A percentile compares a stretch with the other conserved stretches of the same genome.
phyloP scores from a whole-genome alignment of 2,797 vertebrate genomes.

The Miichthys miiuy region DNA sequence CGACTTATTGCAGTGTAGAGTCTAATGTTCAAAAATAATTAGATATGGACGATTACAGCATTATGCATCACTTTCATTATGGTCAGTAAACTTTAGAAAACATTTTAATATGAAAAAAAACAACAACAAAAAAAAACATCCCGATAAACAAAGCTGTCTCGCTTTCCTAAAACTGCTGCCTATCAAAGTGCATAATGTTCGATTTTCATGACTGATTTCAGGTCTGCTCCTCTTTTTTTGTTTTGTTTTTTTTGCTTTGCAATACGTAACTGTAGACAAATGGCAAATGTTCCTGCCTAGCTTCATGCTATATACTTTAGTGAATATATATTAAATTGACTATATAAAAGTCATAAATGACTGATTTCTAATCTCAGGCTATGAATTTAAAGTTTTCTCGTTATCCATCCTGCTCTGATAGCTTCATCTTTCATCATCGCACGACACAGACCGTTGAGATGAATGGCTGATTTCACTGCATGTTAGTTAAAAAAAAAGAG shows the following conservation, averaged over 20 bases:
- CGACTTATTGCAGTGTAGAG: constrained; percentile 65
- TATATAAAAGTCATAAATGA: constrained; percentile 70
- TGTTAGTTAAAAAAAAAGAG: constrained; percentile 65
- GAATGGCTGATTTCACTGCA: constrained; percentile 70
- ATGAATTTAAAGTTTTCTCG: constrained; percentile 44
- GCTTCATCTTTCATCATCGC: constrained; percentile 53
- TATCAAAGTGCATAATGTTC: constrained; percentile 87
- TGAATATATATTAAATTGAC: constrained; percentile 81
- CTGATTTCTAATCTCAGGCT: constrained; percentile 68
- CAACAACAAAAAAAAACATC: constrained; percentile 46
- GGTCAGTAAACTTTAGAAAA: constrained; percentile 59
- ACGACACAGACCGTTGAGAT: constrained; percentile 55
- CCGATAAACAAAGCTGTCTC: constrained; percentile 50
- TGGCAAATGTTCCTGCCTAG: constrained; percentile 60
- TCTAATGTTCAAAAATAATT: constrained; percentile 34
- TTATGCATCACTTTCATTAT: constrained; percentile 54
- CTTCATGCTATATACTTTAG: constrained; percentile 75
- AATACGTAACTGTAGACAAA: constrained; percentile 66
- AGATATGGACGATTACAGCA: constrained; percentile 41
- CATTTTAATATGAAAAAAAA: constrained; percentile 56
- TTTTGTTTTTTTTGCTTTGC: constrained; percentile 47
- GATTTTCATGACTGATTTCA: constrained; percentile 65
- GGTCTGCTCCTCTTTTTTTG: constrained; percentile 51
- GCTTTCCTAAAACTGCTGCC: constrained; percentile 67
- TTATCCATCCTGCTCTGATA: constrained; percentile 46